Conservation (phyloP, 1,140 invertebrate genomes). For the Drosophila willistoni region DNA sequence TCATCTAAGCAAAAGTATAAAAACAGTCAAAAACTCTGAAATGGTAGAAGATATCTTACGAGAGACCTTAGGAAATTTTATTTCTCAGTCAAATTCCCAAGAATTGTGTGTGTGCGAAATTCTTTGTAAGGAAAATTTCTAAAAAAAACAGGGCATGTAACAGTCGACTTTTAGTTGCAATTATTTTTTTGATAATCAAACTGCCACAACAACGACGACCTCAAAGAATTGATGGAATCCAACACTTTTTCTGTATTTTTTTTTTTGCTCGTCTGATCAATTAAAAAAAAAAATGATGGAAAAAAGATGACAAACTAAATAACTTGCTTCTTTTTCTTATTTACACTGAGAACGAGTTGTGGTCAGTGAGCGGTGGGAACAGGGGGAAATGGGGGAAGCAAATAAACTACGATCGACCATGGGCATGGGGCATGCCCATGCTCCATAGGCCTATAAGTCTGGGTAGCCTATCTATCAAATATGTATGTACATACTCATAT, state of each 20-base stretch:
- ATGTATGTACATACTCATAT: background rate
- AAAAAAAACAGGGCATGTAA: background rate
- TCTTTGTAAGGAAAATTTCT: too few relatives aligned
- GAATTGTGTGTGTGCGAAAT: too few relatives aligned
- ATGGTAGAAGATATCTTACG: too few relatives aligned
- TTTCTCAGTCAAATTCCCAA: too few relatives aligned
- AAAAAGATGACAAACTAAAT: conserved; percentile 13
- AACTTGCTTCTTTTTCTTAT: conserved; percentile 2
- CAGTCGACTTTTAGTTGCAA: background rate
- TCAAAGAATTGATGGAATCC: conserved; percentile 12
- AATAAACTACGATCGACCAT: conserved; percentile 3
- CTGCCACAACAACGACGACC: conserved; percentile 6
- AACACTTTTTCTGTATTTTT: conserved; percentile 10
- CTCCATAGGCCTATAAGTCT: conserved; percentile 1
- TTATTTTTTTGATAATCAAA: background rate
- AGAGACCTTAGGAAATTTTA: too few relatives aligned
- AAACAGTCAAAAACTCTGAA: too few relatives aligned
- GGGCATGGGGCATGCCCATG: background rate
- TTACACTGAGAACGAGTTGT: conserved; percentile 10
- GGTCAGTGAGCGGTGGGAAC: background rate
- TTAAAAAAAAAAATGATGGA: background rate
- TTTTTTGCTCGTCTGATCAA: conserved; percentile 5
- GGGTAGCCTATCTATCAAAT: conserved; percentile 8
- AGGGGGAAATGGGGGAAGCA: background rate
- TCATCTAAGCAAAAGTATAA: too few relatives aligned